A percentile compares a stretch with the other conserved stretches of the same genome.
phyloP scores from a whole-genome alignment of 1,140 invertebrate genomes.

The Brachionus plicatilis region DNA sequence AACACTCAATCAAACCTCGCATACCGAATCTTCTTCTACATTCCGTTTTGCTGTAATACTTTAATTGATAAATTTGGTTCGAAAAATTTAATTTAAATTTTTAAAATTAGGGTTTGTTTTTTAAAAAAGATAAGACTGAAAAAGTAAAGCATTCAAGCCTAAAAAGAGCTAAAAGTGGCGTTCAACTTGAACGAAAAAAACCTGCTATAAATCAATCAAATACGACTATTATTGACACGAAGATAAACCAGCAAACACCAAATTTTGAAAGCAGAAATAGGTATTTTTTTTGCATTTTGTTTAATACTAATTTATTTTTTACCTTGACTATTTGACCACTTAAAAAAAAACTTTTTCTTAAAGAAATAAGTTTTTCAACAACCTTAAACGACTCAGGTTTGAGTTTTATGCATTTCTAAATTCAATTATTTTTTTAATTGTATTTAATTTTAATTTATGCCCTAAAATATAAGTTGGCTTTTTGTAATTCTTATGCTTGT shows the following conservation, averaged over 20 bases:
- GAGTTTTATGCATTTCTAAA: neutral
- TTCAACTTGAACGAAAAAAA: conserved; percentile 25
- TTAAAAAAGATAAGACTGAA: conserved; percentile 17
- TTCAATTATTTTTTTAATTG: neutral
- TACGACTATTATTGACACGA: neutral
- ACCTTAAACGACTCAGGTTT: conserved; percentile 35
- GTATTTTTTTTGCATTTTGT: neutral
- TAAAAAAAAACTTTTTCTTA: neutral
- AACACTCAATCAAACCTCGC: neutral
- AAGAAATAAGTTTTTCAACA: conserved; percentile 25
- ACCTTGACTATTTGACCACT: neutral
- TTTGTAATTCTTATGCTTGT: neutral
- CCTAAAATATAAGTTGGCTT: neutral
- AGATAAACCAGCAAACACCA: neutral
- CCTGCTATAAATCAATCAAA: neutral
- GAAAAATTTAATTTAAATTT: neutral
- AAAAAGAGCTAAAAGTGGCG: conserved; percentile 32
- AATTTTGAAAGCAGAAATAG: conserved; percentile 1
- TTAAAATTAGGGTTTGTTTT: neutral
- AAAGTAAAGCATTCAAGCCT: conserved; percentile 22
- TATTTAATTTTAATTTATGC: neutral
- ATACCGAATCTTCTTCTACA: conserved; percentile 7
- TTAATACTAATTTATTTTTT: neutral
- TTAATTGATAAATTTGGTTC: neutral
- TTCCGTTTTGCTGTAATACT: conserved; percentile 19